A percentile compares a stretch with the other conserved stretches of the same genome.
Conservation (phyloP, 2,888 invertebrate species). For the Sphaerophoria taeniata region DNA sequence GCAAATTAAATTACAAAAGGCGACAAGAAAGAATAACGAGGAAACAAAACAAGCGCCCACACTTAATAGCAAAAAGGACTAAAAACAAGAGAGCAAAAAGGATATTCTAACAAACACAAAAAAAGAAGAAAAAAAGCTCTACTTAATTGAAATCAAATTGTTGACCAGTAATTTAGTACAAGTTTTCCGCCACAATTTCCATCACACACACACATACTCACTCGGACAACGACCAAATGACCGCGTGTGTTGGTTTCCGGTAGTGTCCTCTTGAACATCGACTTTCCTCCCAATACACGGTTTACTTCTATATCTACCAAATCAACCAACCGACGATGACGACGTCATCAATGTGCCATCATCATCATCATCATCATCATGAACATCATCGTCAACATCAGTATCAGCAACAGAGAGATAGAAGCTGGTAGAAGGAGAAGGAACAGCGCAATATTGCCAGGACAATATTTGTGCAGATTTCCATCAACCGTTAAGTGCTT, state of each 20-base stretch:
- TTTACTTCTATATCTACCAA: not conserved
- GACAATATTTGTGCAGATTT: conserved; percentile 68
- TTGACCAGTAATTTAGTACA: conserved; percentile 63
- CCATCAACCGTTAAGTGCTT: conserved; percentile 66
- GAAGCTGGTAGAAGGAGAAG: not conserved
- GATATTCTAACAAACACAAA: not conserved
- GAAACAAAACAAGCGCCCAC: not conserved
- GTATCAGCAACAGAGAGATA: not conserved
- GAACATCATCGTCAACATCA: conserved; percentile 24
- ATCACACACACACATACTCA: not conserved
- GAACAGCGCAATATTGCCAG: conserved; percentile 46
- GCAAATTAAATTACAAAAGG: conserved; percentile 42
- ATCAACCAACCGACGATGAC: not conserved
- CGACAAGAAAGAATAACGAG: conserved; percentile 7
- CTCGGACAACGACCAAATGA: not conserved
- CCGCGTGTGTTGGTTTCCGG: conserved; percentile 21
- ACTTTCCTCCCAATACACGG: conserved; percentile 3
- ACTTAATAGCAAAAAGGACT: not conserved
- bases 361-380: conserved; percentile 22
- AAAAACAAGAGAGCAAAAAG: not conserved
- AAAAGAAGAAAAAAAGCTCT: conserved; percentile 7
- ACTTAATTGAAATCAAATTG: conserved; percentile 72
- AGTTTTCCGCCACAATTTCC: conserved; percentile 16
- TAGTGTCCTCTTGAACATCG: conserved; percentile 30
- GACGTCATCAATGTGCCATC: conserved; percentile 30